Evolutionary conservation across 37 sponge, comb jelly and placozoan genomes (phyloP), one percentile per base, ranked within the genome.

Genomic region (Crambe crambe): DNA sequence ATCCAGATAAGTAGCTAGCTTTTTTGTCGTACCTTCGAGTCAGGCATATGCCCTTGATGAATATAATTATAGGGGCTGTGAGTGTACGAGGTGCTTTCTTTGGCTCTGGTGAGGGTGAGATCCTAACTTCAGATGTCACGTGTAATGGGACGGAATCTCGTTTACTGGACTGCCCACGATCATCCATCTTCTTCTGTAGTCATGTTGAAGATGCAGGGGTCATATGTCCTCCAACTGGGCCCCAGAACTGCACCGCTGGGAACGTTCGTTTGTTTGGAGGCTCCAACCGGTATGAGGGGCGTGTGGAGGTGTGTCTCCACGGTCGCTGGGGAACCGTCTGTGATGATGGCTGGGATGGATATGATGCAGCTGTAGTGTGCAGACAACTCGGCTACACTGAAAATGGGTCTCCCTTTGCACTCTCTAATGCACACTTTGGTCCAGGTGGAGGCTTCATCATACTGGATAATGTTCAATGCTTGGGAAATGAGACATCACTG

Each of bases 151-250:
- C 3, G 26, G 81, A 80, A 30, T 6, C 9, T 1, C 18, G 31
- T 18, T 36, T 80, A 5, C 9, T 3, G 2, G 43, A 80, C 42
- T 80, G 81, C 42, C 1, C 2, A n/a, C 25, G 38, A 34, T 31
- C 31, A 36, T 10, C 12, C 41, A 23, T 2, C 57, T 42, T 60
- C 60, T 71, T 71, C 61, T 80, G 81, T 72, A 37, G 35, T n/a
- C 81, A 80, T 31, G 2, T 3, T 59, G 81, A 80, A 37, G 81
- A 80, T 59, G 71, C 81, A 21, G 81, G 81, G 51, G 81, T 80
- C 32, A 80, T 80, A 37, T 80, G 81, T 38, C 62, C 76, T 37
- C 76, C 76, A 22, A 20, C 1, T 38, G 61, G 2, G 29, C 58
- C 59, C n/a, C 29, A 60, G 9, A 76, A 76, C 76, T 76, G 76